Conservation (phyloP, 2,797 vertebrate genomes). For the Gambelia wislizenii region DNA sequence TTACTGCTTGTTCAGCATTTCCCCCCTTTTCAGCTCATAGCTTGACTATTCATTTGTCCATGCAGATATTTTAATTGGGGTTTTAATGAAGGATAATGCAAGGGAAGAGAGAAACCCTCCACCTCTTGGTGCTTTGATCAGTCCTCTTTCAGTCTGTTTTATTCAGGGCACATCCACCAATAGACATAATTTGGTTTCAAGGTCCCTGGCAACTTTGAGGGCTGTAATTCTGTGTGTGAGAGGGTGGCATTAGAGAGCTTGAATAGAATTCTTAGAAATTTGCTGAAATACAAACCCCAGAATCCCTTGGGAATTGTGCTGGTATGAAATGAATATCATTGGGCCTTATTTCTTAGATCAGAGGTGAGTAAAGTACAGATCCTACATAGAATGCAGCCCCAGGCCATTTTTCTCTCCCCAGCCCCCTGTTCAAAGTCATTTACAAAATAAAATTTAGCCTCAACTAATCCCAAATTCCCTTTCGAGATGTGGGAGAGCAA, state of each 20-base stretch:
- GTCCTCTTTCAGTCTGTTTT: not conserved
- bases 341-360: not conserved
- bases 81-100: slow-evolving; percentile 17
- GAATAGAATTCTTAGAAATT: not conserved
- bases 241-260: not conserved
- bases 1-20: slow-evolving; percentile 11
- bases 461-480: too few species aligned
- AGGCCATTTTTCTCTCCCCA: too few species aligned
- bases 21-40: not conserved
- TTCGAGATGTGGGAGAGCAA: too few species aligned
- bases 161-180: not conserved
- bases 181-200: not conserved
- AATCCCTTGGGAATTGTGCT: not conserved
- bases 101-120: not conserved
- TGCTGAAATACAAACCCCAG: not conserved
- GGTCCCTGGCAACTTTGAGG: not conserved
- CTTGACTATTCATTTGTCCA: not conserved
- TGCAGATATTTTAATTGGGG: not conserved
- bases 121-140: not conserved
- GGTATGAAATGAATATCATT: not conserved
- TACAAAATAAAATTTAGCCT: too few species aligned
- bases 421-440: too few species aligned
- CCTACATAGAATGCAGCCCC: too few species aligned
- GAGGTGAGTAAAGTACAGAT: too few species aligned
- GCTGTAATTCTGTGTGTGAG: not conserved